phyloP scores from a whole-genome alignment of 2,113 vertebrate species.

The Cryptomyrus ogoouensis region DNA sequence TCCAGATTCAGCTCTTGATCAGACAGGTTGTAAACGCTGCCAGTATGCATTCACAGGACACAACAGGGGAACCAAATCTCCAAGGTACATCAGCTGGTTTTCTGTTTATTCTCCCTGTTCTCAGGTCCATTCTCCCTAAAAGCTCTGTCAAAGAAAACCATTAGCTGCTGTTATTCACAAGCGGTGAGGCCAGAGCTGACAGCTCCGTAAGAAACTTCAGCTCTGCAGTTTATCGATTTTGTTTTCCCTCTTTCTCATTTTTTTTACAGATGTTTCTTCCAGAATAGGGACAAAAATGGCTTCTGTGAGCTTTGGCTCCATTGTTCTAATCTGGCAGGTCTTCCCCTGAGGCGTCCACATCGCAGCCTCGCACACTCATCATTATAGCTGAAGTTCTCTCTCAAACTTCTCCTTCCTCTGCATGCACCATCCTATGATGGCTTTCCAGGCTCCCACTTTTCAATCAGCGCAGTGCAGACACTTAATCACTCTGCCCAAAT shows the following conservation, averaged over 20 bases:
- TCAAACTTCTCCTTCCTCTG: background rate
- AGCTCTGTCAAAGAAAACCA: slow-evolving; percentile 6
- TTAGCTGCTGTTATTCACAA: background rate
- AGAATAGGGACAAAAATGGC: background rate
- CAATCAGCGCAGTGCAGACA: background rate
- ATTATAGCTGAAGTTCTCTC: background rate
- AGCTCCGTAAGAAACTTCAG: background rate
- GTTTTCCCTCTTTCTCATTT: background rate
- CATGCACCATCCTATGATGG: background rate
- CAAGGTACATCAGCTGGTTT: background rate
- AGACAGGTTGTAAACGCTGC: background rate
- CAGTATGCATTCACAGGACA: background rate
- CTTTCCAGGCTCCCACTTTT: background rate
- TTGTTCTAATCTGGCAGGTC: background rate
- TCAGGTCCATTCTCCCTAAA: background rate
- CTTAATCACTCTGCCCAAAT: background rate
- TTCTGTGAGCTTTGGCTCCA: background rate
- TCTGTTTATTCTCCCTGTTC: background rate
- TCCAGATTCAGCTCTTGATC: background rate
- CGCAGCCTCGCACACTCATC: background rate
- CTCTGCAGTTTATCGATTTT: background rate
- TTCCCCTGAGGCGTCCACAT: background rate
- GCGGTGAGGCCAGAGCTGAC: background rate
- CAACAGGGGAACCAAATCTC: background rate
- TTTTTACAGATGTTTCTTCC: background rate